phyloP scores from a whole-genome alignment of 2,113 vertebrate species.

The Pagrus major region DNA sequence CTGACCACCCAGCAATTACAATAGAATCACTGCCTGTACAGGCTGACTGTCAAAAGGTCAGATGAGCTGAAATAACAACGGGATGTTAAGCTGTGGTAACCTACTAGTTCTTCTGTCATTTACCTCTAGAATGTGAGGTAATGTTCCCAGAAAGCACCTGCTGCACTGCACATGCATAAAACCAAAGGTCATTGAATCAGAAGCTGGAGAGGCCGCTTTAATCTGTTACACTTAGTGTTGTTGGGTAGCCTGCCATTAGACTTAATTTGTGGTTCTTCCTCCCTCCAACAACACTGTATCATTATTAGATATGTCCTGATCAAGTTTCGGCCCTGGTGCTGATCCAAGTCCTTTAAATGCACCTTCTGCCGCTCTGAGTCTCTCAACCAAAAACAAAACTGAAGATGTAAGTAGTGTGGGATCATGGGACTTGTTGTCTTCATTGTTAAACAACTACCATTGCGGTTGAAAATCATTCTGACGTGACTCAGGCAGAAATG shows the following conservation, averaged over 20 bases:
- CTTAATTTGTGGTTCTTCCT: not conserved
- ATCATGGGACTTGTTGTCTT: no score
- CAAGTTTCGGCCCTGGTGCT: not conserved
- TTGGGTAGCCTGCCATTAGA: no score
- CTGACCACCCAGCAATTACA: slow-evolving; percentile 24
- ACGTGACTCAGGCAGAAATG: no score
- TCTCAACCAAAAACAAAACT: no score
- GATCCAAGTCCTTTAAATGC: not conserved
- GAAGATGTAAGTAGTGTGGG: no score
- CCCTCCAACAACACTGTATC: no score
- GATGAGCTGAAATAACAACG: slow-evolving; percentile 1
- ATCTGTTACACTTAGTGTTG: no score
- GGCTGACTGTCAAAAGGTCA: slow-evolving; percentile 47
- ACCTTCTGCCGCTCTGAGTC: no score
- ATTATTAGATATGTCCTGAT: not conserved
- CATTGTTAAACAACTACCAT: no score
- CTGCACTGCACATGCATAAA: not conserved
- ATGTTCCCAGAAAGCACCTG: slow-evolving; percentile 13
- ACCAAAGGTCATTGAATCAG: not conserved
- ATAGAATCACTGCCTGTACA: slow-evolving; percentile 20
- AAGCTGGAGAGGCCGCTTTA: not conserved
- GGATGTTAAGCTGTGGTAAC: slow-evolving; percentile 7
- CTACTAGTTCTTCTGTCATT: slow-evolving; percentile 13
- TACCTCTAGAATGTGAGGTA: slow-evolving; percentile 15
- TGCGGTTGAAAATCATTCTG: no score